A percentile compares a stretch with the other conserved stretches of the same genome.
Evolutionary conservation across 2,113 vertebrate species (phyloP).

Genomic region (Psettodes erumei): DNA sequence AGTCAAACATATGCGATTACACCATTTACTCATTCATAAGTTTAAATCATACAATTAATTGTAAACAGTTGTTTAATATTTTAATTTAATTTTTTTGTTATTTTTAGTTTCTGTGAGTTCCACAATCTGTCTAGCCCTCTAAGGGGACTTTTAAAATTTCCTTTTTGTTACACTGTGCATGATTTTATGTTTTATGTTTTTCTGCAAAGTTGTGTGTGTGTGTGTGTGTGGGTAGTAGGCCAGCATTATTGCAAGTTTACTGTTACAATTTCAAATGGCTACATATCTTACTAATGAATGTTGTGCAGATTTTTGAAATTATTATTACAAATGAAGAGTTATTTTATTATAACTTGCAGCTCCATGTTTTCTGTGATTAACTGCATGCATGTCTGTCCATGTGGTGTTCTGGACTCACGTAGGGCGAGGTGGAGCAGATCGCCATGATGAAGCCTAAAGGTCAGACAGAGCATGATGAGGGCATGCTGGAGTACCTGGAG

Average conservation of each 20-base stretch:
- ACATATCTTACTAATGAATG: neutral
- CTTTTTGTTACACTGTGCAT: neutral
- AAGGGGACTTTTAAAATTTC: neutral
- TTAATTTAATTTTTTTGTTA: neutral
- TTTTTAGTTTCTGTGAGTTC: neutral
- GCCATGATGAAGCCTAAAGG: constrained; percentile 99
- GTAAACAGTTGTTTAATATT: neutral
- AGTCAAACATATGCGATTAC: neutral
- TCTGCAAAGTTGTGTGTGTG: constrained; percentile 2
- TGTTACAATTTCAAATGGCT: neutral
- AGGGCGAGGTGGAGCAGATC: constrained; percentile 99
- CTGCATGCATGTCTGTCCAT: constrained; percentile 32
- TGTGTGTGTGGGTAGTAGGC: neutral
- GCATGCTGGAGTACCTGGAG: constrained; percentile 98
- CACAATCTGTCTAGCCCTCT: neutral
- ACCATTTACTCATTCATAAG: neutral
- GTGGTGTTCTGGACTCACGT: constrained; percentile 47
- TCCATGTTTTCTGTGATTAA: constrained; percentile 11
- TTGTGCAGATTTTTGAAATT: too few relatives aligned
- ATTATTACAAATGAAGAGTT: neutral
- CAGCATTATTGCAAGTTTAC: constrained; percentile 11
- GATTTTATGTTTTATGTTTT: neutral
- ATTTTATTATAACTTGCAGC: neutral
- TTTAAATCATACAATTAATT: neutral
- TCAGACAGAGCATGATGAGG: constrained; percentile 95